Evolutionary conservation across 1,140 invertebrate species (phyloP), one percentile per base, ranked within the genome.

Genomic region (Papilio glaucus): DNA sequence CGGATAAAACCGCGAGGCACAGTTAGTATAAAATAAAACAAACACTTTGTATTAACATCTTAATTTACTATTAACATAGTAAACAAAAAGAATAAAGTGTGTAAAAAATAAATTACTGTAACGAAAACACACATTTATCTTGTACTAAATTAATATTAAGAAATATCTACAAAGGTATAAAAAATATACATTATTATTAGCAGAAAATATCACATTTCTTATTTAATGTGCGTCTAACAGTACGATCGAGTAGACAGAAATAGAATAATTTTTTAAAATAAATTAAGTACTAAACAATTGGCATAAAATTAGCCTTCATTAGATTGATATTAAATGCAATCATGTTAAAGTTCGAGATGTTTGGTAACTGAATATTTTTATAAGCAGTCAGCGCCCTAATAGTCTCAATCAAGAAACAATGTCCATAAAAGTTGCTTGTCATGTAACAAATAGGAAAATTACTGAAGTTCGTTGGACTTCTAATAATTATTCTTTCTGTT

Each of bases 201-300:
- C 9, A 39, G 62, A 65, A 65, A 65, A 65, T 65, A 65, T 65
- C 62, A 65, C 62, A 65, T 65, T 37, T 65, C 8, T 62, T 15
- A 61, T 37, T 39, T 38, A 38, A 65, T 65, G 62, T 65, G 62
- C 37, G 18, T 65, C 62, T 65, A 21, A 38, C 29, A 33, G 29
- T 33, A 33, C 29, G 6, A 33, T 33, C 29, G 29, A 33, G 29
- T 33, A 49, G 15, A 49, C 15, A 15, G 13, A n/a, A 3, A 45
- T 18, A 18, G 8, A 15, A 45, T n/a, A 15, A 45, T 8, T 15
- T 45, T 42, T 45, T 45, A 57, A 1, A 57, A 12, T 57, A 57
- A 57, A 9, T 57, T 13, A 26, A 12, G n/a, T 13, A 24, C 49
- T 57, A 24, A 57, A 57, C 24, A 49, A 21, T 49, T 21, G 49